phyloP scores from a whole-genome alignment of 2,888 invertebrate genomes.

The Microctonus hyperodae region DNA sequence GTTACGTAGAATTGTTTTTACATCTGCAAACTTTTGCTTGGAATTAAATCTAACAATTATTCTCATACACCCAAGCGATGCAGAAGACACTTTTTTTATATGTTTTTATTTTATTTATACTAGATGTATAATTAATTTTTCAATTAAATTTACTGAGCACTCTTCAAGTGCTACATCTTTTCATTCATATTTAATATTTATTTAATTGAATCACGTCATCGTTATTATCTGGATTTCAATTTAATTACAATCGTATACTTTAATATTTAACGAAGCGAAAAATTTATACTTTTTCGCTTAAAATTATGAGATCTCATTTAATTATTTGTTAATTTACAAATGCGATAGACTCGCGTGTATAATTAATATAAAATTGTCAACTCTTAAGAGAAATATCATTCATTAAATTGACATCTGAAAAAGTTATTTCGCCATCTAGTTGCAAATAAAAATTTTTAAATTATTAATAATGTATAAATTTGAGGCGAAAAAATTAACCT shows the following conservation, averaged over 20 bases:
- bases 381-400: constrained; percentile 20
- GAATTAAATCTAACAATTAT: background rate
- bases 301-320: background rate
- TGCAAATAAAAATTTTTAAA: background rate
- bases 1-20: background rate
- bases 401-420: constrained; percentile 12
- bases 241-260: background rate
- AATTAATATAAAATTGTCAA: background rate
- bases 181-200: background rate
- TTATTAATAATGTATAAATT: background rate
- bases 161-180: background rate
- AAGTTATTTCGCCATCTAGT: background rate
- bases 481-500: no score
- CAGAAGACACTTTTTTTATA: background rate
- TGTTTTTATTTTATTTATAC: no score
- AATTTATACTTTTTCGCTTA: background rate
- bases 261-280: background rate
- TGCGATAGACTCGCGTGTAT: constrained; percentile 13
- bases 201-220: background rate
- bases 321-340: constrained; percentile 13
- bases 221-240: no score
- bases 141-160: background rate
- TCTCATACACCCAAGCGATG: background rate
- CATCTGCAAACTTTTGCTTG: background rate
- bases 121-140: background rate